Base-by-base conservation (phyloP, 2,797 vertebrate genomes). In the Adelosebastes latens region DNA sequence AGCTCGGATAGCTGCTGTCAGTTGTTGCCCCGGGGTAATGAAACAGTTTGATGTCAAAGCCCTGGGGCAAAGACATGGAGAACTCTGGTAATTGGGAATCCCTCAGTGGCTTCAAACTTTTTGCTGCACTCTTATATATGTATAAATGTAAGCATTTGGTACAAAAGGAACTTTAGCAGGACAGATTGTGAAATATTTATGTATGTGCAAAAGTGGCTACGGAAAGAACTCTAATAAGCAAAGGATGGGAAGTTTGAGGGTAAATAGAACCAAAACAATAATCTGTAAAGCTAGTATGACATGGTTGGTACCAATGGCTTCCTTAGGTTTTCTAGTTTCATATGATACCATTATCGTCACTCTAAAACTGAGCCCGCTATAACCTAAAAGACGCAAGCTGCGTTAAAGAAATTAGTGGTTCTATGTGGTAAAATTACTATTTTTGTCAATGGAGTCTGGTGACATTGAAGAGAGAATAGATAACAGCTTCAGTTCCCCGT, bases 11-110 rank as follows among this genome's bases (percentile, higher is more conserved):
- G 86, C 58, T 55, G 82, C 29, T 85, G 85, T 87, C 89, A 88
- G 88, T 49, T 65, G 77, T 65, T 73, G 82, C 85, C 89, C 68
- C 2, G 20, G 66, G 85, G 87, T 73, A 22, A 76, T 62, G 42
- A 67, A 78, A 73, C 74, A 63, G 85, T 78, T 77, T 85, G 68
- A 88, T 83, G 83, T 66, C 25, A 13, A 11, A 24, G 77, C 81
- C 85, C 79, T 9, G 73, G 74, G 84, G 87, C 85, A 72, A 63
- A 77, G 73, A 81, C 77, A 61, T 12, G 70, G 70, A 71, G 36
- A 80, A 74, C 63, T 85, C 85, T 68, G 84, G 80, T 90, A 89
- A 88, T 89, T 91, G 83, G 81, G 60, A 86, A 73, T 85, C 79
- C 61, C 55, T 88, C 42, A 22, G 69, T 39, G 80, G 69, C 22